Base-by-base conservation (phyloP, 2,888 invertebrate species). In the Junonia oenone region DNA sequence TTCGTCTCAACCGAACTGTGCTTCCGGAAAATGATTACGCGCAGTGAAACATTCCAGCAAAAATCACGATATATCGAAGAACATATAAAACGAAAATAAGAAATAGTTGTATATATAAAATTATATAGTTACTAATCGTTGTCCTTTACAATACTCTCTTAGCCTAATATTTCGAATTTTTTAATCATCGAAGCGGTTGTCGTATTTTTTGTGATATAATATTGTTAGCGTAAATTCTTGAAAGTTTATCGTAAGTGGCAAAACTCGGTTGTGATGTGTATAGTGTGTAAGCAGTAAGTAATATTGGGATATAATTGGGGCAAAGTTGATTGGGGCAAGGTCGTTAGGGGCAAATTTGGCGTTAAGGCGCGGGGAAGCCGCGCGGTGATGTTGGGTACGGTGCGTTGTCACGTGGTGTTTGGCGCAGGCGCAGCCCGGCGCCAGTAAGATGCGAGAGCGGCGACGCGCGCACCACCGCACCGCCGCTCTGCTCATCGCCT, bases 191-290 rank as follows among this genome's bases (percentile, higher is more conserved):
- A 89, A 89, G 81, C 85, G 89, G 90, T 89, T 90, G 89, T 90
- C 89, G 89, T 89, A 87, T 89, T 88, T 69, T 89, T 89, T 88
- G 89, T 89, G 88, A 89, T 87, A 85, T 69, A 76, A 53, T 64
- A 63, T 68, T 65, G 54, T 59, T 66, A 68, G 65, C 51, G 65
- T 51, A 54, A 54, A 51, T 27, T 51, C 48, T 57, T 50, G 38
- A 50, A 51, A 38, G 53, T 49, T 46, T 47, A 66, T 72, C 74
- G 69, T 81, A 85, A 84, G 86, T 88, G 87, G 85, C 83, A 85
- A 87, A 89, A 88, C 86, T 88, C 75, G 87, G 90, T 90, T 90
- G 90, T 90, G 90, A 90, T 90, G 90, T 90, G 89, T 87, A 76
- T 86, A 86, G 76, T 78, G 68, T 71, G 70, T 84, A 85, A 84